Base-by-base conservation (phyloP, 2,888 invertebrate species). In the Apotomis turbidana region DNA sequence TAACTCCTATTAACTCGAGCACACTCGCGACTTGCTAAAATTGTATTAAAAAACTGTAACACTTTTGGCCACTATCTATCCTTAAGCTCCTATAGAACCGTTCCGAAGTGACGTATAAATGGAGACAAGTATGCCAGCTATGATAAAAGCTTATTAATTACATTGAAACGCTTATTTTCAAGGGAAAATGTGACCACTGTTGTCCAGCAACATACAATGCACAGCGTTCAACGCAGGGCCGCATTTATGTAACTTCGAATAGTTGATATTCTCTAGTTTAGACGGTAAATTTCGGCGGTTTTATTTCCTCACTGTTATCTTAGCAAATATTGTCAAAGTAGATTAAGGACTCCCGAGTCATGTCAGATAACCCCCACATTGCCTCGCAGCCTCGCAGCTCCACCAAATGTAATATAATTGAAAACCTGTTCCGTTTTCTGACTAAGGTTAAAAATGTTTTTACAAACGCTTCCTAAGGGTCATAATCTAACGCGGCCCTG, bases 131-230 rank as follows among this genome's bases (percentile, higher is more conserved):
- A 68, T 71, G 67, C 62, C 67, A 71, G 61, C 57, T 64, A 71
- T 71, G 71, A 71, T 68, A 67, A 71, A 57, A 62, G 71, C 71
- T 71, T 57, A 71, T 68, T 68, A 68, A 71, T 68, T 71, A 67
- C 71, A 62, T 71, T 68, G 71, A 62, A 71, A 71, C 67, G 67
- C 13, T 67, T 60, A 67, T 58, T 68, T 68, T 68, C 71, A 71
- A 68, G 67, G 67, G 62, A 54, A 57, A 62, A 61, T 51, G 46
- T 55, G 15, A 36, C 52, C 54, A 54, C 71, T 57, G 57, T 70
- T 70, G 59, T 66, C 64, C 52, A 54, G 46, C 59, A 51, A 55
- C 60, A 55, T 59, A 70, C 62, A 67, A 71, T 61, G n/a, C 57
- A 51, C 41, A 44, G n/a, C 55, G 46, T 27, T 8, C 44, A 51